Base-by-base conservation (phyloP, 2,888 invertebrate species). In the Drosophila multiciliata region DNA sequence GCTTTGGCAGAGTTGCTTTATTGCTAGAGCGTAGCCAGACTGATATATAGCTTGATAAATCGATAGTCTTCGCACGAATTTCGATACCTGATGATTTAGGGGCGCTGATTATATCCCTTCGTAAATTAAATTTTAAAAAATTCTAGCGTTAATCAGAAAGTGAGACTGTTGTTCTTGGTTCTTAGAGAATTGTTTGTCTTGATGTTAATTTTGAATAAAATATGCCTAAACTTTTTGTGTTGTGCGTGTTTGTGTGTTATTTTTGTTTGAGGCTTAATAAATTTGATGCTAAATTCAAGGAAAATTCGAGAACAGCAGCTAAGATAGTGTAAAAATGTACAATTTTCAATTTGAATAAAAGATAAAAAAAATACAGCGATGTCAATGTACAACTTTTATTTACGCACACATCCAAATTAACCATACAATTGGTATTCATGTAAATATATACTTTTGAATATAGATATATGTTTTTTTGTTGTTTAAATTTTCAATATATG, bases 121-220 rank as follows among this genome's bases (percentile, higher is more conserved):
- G 33, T 45, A 3, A 3, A 29, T 48, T 20, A 45, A 67, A 62
- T 55, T 40, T 53, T 55, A 15, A 77, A 64, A 70, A 74, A 65
- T 69, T 66, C 48, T 3, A 49, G 38, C 64, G 55, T 29, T 48
- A 52, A 72, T 54, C 61, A 52, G 48, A 73, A 50, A 55, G 42
- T 62, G 55, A 63, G 73, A 63, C 73, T 45, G 40, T 26, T 60
- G 54, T 74, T 59, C 38, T 26, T 63, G 35, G 67, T 75, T 68
- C 59, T 55, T 82, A 84, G 84, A 84, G 84, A 85, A 85, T 76
- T 76, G 50, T 72, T 77, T 77, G 82, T 75, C 83, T 75, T 82
- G 83, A 83, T 82, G 85, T 80, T 79, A 85, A 87, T 86, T 86
- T 86, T 78, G 87, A 82, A 80, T 74, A 50, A 75, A 67, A 78